Evolutionary conservation across 2,888 invertebrate species (phyloP), one percentile per base, ranked within the genome.

Genomic region (Toxonevra muliebris): DNA sequence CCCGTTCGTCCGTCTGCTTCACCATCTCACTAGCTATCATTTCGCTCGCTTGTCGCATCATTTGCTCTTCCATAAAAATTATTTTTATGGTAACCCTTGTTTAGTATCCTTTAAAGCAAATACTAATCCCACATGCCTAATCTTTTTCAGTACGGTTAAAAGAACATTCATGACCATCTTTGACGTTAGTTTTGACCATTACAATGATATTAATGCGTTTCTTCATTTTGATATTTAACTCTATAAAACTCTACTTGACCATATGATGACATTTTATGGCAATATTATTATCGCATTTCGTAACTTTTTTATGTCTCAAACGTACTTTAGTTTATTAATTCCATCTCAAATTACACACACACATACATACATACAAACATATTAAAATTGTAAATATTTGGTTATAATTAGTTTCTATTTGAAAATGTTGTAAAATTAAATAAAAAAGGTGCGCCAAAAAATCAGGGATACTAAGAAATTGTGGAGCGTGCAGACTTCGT

Each of bases 61-160:
- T 63, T 55, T 63, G 54, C 15, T 54, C 63, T 9, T n/a, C 55
- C 42, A 63, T 63, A 63, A 63, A 63, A 63, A 55, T 63, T 20
- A 63, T 54, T 63, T 63, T 63, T 54, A 63, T 43, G 54, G 55
- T 43, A 54, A 43, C 45, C 55, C 54, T 63, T 63, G 54, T 63
- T 63, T 17, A 53, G 61, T 61, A 19, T 61, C 61, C 53, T 61
- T 53, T 53, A 12, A 11, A 12, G 41, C 17, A 12, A 54, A 19
- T 8, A 15, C 7, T 11, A 19, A 19, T 19, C 54, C 15, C 54
- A 5, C 20, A 19, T 17, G 12, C 17, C 13, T 19, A 19, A 48
- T 48, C 48, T 15, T 15, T 48, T 7, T 13, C 48, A 4, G 48
- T n/a, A 10, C 15, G 8, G 48, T 15, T 48, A n/a, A n/a, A 48